Evolutionary conservation across 2,797 vertebrate genomes (phyloP).

Genomic region (Vireo griseus): DNA sequence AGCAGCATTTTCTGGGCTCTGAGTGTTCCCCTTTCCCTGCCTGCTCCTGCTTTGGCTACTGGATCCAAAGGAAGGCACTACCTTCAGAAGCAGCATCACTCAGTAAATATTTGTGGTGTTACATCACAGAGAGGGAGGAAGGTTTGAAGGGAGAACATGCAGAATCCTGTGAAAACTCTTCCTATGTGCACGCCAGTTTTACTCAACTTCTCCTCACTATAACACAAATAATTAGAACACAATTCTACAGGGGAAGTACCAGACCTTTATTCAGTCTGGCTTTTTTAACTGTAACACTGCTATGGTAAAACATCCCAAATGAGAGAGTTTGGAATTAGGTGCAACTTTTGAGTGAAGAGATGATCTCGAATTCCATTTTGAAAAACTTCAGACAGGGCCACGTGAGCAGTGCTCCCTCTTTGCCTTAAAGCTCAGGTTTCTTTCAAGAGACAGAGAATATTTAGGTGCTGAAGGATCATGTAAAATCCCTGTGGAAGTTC

Average conservation of each 20-base stretch:
- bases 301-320: neutral
- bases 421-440: neutral
- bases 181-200: fast-evolving
- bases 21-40: neutral
- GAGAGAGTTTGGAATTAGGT: neutral
- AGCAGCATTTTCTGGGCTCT: neutral
- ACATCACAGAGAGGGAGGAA: neutral
- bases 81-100: neutral
- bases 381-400: neutral
- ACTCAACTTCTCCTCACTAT: neutral
- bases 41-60: neutral
- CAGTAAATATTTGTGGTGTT: neutral
- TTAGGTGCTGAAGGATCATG: neutral
- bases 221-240: neutral
- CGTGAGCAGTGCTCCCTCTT: neutral
- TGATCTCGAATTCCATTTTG: neutral
- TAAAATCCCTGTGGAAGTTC: neutral
- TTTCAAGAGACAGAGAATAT: neutral
- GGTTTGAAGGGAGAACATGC: neutral
- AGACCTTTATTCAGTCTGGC: neutral
- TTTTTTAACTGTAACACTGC: neutral
- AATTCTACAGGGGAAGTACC: neutral
- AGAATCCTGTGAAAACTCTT: neutral
- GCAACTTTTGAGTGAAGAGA: neutral
- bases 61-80: neutral